These are phyloP conservation scores for Apocheima hispidaria DNA, from an alignment of 2,888 invertebrate genomes.

Conservation along the genomic window DNA sequence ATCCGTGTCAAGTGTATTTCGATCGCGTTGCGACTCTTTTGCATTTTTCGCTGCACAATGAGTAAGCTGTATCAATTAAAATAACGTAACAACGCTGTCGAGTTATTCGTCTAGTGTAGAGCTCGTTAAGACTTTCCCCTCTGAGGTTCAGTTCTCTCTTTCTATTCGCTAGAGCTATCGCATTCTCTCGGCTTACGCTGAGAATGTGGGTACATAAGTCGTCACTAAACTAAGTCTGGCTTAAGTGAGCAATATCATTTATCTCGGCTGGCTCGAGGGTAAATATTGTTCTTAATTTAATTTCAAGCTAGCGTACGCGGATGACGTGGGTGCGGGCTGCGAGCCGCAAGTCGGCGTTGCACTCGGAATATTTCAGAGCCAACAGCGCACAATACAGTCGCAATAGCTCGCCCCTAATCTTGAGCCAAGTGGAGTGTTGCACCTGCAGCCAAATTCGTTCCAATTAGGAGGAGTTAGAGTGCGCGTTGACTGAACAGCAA, in stretches of 20 bases:
- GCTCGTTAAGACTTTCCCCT: conserved; percentile 58
- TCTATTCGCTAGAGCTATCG: conserved; percentile 49
- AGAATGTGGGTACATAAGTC: conserved; percentile 79
- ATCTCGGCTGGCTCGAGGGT: conserved; percentile 76
- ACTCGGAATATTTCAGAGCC: conserved; percentile 81
- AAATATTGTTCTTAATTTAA: conserved; percentile 86
- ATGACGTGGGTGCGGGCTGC: conserved; percentile 60
- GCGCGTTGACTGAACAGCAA: conserved; percentile 83
- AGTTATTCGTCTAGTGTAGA: conserved; percentile 59
- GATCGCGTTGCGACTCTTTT: conserved; percentile 71
- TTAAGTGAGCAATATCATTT: conserved; percentile 82
- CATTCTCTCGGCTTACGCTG: conserved; percentile 66
- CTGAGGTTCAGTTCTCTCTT: conserved; percentile 55
- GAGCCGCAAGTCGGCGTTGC: conserved; percentile 78
- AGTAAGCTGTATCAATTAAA: conserved; percentile 70
- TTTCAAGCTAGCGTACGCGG: conserved; percentile 77
- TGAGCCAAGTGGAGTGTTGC: conserved; percentile 84
- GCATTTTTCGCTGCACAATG: conserved; percentile 65
- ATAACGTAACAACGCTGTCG: conserved; percentile 55
- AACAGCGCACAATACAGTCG: conserved; percentile 77
- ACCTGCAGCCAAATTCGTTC: conserved; percentile 86
- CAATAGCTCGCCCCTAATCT: conserved; percentile 83
- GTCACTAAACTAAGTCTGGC: conserved; percentile 76
- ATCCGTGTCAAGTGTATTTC: conserved; percentile 77
- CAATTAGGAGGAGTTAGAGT: conserved; percentile 85